Percentiles rank a stretch among this genome's conserved stretches.
phyloP scores from a whole-genome alignment of 2,797 vertebrate species.

The Nannoperca obscura region DNA sequence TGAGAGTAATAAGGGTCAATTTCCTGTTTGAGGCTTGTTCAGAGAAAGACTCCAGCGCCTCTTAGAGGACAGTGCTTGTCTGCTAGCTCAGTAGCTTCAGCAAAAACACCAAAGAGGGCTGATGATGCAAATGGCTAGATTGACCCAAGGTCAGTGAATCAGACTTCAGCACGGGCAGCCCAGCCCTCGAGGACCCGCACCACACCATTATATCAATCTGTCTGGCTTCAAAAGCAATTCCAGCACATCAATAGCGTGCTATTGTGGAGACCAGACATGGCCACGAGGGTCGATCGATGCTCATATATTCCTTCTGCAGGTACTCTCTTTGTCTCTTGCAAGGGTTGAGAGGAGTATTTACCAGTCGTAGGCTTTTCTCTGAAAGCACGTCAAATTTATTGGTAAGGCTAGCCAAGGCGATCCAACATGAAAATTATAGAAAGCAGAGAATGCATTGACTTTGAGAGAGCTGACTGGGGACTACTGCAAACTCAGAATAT shows the following conservation, averaged over 20 bases:
- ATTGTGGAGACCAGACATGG: constrained; percentile 79
- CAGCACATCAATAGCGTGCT: constrained; percentile 81
- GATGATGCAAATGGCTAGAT: constrained; percentile 74
- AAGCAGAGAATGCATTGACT: constrained; percentile 40
- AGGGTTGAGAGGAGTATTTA: constrained; percentile 65
- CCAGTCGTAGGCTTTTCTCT: constrained; percentile 60
- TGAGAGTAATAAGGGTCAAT: constrained; percentile 56
- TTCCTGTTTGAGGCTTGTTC: constrained; percentile 49
- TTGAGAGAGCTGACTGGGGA: constrained; percentile 29
- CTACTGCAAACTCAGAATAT: constrained; percentile 22
- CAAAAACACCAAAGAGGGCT: constrained; percentile 56
- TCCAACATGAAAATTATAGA: constrained; percentile 61
- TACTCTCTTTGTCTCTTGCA: constrained; percentile 73
- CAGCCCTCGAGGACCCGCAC: constrained; percentile 73
- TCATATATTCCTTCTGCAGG: constrained; percentile 77
- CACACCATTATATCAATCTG: constrained; percentile 81
- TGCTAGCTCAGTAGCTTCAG: constrained; percentile 26
- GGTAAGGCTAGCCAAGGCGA: constrained; percentile 42
- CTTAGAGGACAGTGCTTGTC: constrained; percentile 33
- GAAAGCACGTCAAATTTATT: constrained; percentile 58
- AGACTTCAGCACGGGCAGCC: constrained; percentile 71
- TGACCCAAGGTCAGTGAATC: constrained; percentile 85
- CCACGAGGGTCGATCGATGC: constrained; percentile 78
- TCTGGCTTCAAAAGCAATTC: constrained; percentile 85
- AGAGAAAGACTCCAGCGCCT: constrained; percentile 27